These are phyloP conservation scores for Sebastes paucispinis DNA, from an alignment of 2,797 vertebrate species.

Conservation along the genomic window DNA sequence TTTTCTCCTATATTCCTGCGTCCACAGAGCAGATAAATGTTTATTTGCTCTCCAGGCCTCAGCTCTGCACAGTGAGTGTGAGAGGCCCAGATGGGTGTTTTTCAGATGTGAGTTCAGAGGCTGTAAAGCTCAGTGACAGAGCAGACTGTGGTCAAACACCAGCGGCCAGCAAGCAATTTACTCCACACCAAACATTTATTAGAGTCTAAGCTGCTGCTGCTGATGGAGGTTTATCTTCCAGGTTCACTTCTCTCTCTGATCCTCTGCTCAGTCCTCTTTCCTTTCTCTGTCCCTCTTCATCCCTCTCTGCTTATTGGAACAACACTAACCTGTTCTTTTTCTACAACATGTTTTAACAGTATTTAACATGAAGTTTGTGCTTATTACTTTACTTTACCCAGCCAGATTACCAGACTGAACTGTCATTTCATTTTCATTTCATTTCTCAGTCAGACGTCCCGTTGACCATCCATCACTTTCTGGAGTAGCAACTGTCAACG, in stretches of 20 bases:
- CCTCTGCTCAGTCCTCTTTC: slow-evolving; percentile 22
- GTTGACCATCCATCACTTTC: not conserved
- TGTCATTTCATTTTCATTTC: not conserved
- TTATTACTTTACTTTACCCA: not conserved
- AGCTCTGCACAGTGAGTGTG: slow-evolving; percentile 32
- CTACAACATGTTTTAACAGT: not conserved
- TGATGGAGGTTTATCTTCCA: slow-evolving; percentile 60
- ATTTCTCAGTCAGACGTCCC: not conserved
- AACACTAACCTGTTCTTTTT: not conserved
- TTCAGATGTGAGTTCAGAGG: slow-evolving; percentile 69
- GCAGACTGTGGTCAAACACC: slow-evolving; percentile 65
- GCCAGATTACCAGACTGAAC: not conserved
- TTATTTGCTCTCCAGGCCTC: slow-evolving; percentile 65
- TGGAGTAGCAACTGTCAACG: too few species aligned
- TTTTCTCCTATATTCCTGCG: slow-evolving; percentile 21
- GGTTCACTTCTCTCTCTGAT: slow-evolving; percentile 40
- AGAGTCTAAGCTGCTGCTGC: slow-evolving; percentile 59
- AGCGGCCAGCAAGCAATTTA: slow-evolving; percentile 68
- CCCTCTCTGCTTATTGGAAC: slow-evolving; percentile 12
- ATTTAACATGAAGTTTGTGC: not conserved
- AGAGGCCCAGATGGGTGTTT: slow-evolving; percentile 43
- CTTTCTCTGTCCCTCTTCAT: slow-evolving; percentile 32
- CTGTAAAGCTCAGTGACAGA: slow-evolving; percentile 70
- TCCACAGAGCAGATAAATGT: slow-evolving; percentile 57
- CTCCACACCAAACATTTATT: slow-evolving; percentile 76